A percentile compares a stretch with the other conserved stretches of the same genome.
phyloP scores from a whole-genome alignment of 1,140 invertebrate species.

The Cryptotermes secundus region DNA sequence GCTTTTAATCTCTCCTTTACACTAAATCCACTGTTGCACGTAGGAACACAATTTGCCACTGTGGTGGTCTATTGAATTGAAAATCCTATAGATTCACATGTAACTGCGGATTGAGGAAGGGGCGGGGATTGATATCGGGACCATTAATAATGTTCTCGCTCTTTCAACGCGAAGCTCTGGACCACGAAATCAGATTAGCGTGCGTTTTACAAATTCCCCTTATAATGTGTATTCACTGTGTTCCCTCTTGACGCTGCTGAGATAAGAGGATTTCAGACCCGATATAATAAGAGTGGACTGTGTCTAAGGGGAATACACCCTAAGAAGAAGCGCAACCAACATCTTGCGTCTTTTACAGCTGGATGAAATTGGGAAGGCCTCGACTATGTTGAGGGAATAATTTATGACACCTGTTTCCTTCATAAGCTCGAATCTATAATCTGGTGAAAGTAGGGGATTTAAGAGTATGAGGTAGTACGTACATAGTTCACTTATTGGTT shows the following conservation, averaged over 20 bases:
- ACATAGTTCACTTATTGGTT: no score
- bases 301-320: no score
- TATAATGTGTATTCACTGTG: neutral
- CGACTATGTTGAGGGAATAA: no score
- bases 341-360: neutral
- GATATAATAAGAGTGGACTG: neutral
- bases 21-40: neutral
- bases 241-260: neutral
- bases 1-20: no score
- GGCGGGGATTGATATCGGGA: neutral
- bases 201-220: conserved; percentile 8
- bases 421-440: no score
- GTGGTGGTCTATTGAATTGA: neutral
- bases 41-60: neutral
- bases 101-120: neutral
- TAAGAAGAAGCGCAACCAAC: neutral
- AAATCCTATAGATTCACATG: neutral
- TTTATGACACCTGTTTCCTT: no score
- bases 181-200: conserved; percentile 7
- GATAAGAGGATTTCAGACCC: neutral
- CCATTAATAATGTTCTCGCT: conserved; percentile 13
- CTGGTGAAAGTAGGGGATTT: no score
- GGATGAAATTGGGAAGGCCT: no score
- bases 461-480: no score
- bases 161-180: neutral